phyloP scores from a whole-genome alignment of 2,888 invertebrate species.

The Rhagonycha lutea region DNA sequence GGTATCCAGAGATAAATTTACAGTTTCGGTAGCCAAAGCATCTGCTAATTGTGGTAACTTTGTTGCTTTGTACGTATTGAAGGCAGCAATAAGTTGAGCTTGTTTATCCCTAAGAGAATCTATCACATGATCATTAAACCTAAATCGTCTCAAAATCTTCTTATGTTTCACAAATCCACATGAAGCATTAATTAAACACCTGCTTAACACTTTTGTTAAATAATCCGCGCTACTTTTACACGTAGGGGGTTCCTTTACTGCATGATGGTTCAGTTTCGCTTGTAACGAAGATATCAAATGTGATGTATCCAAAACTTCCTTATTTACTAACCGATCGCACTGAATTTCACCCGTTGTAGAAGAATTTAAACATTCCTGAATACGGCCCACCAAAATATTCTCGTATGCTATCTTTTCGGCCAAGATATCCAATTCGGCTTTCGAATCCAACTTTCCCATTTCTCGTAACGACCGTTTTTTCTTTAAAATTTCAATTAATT shows the following conservation, averaged over 20 bases:
- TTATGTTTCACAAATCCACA: constrained; percentile 33
- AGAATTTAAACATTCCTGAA: constrained; percentile 68
- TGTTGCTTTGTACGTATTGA: constrained; percentile 64
- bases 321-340: constrained; percentile 64
- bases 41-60: constrained; percentile 73
- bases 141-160: constrained; percentile 8
- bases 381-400: constrained; percentile 65
- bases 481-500: constrained; percentile 70
- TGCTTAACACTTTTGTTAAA: constrained; percentile 75
- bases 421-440: constrained; percentile 70
- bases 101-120: constrained; percentile 33
- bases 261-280: constrained; percentile 64
- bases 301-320: constrained; percentile 76
- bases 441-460: constrained; percentile 69
- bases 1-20: constrained; percentile 62
- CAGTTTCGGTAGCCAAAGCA: constrained; percentile 70
- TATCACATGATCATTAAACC: constrained; percentile 19
- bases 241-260: constrained; percentile 53
- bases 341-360: constrained; percentile 53
- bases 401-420: constrained; percentile 84
- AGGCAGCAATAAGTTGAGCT: constrained; percentile 29
- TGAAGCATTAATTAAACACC: constrained; percentile 60
- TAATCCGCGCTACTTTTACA: constrained; percentile 64
- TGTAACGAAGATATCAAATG: constrained; percentile 75
- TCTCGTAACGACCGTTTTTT: constrained; percentile 69